Evolutionary conservation across 2,113 vertebrate genomes (phyloP).

Genomic region (Aviceda subcristata): DNA sequence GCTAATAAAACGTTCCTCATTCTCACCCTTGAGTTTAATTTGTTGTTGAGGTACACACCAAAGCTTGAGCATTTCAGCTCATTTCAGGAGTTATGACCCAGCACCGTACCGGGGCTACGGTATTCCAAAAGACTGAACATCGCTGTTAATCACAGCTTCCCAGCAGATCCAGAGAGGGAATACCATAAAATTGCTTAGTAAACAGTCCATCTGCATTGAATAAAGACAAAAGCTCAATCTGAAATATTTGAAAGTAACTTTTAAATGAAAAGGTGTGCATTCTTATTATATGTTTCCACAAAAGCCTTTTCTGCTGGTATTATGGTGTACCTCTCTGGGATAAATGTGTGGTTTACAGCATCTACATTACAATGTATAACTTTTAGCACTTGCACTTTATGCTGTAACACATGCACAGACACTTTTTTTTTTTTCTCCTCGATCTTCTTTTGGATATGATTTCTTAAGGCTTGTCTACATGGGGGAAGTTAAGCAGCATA

Average conservation of each 20-base stretch:
- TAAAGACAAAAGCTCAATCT: conserved; percentile 2
- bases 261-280: not conserved
- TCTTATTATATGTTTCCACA: not conserved
- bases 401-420: not conserved
- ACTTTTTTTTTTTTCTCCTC: not conserved
- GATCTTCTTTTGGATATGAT: not conserved
- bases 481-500: conserved; percentile 13
- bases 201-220: not conserved
- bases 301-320: not conserved
- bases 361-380: conserved; percentile 4
- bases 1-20: not conserved
- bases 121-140: not conserved
- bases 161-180: not conserved
- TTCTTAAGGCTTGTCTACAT: conserved; percentile 38
- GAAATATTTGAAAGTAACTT: conserved; percentile 14
- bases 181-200: not conserved
- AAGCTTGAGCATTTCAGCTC: not conserved
- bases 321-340: not conserved
- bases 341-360: conserved; percentile 28
- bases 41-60: not conserved
- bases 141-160: not conserved
- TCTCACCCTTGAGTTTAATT: not conserved
- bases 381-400: not conserved
- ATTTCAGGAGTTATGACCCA: not conserved
- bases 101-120: fast-evolving